phyloP scores from a whole-genome alignment of 2,888 invertebrate genomes.

The Drosophila tanythrix region DNA sequence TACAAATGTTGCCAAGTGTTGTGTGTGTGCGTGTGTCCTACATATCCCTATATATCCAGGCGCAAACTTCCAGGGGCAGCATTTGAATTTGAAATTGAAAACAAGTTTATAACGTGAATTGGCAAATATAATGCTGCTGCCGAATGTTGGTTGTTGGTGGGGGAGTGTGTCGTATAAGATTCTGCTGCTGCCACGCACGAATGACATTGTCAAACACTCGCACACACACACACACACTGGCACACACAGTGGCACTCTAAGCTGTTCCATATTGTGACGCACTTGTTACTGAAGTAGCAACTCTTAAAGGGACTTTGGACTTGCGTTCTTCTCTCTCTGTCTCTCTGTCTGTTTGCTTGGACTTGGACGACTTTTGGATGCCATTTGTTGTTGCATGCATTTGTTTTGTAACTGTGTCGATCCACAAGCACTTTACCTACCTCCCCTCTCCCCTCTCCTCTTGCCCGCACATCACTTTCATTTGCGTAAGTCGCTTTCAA shows the following conservation, averaged over 20 bases:
- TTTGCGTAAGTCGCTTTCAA: constrained; percentile 67
- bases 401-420: constrained; percentile 51
- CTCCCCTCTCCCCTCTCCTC: not conserved
- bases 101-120: constrained; percentile 76
- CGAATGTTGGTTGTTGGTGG: not conserved
- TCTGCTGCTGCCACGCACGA: constrained; percentile 54
- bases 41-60: constrained; percentile 18
- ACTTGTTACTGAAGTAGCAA: constrained; percentile 67
- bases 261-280: constrained; percentile 62
- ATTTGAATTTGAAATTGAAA: constrained; percentile 76
- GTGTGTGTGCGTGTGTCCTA: constrained; percentile 18
- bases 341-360: constrained; percentile 39
- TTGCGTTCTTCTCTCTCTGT: constrained; percentile 5
- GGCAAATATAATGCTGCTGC: constrained; percentile 60
- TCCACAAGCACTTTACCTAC: not conserved
- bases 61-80: constrained; percentile 59
- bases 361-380: constrained; percentile 59
- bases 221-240: constrained; percentile 3
- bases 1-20: constrained; percentile 45
- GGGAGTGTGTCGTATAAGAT: constrained; percentile 10
- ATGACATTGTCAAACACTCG: constrained; percentile 63
- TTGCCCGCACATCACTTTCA: constrained; percentile 39
- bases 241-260: constrained; percentile 25
- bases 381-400: constrained; percentile 42
- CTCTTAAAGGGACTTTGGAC: constrained; percentile 69